A percentile compares a stretch with the other conserved stretches of the same genome.
These are phyloP conservation scores for Acrossocheilus fasciatus DNA, from an alignment of 2,797 vertebrate species.

Conservation along the genomic window DNA sequence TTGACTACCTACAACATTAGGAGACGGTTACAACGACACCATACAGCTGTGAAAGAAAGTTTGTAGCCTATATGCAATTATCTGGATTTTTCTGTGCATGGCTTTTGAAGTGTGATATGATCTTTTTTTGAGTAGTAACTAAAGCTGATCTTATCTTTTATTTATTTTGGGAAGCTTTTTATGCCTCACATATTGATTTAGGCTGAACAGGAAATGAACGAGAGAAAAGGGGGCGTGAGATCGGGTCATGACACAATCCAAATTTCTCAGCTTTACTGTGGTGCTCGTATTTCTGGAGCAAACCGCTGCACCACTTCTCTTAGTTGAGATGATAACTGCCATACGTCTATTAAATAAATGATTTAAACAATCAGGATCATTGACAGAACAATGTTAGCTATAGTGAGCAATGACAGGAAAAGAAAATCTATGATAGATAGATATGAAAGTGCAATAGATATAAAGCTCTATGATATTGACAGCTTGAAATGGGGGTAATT, in stretches of 20 bases:
- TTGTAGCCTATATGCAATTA: neutral
- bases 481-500: slow-evolving; percentile 2
- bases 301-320: neutral
- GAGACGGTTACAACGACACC: slow-evolving; percentile 20
- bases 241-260: neutral
- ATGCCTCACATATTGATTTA: neutral
- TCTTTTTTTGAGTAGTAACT: neutral
- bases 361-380: slow-evolving; percentile 11
- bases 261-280: neutral
- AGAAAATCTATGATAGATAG: neutral
- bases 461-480: neutral
- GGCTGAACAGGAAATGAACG: slow-evolving; percentile 9
- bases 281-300: neutral
- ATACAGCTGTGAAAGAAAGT: neutral
- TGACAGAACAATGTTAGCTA: neutral
- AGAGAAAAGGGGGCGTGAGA: neutral
- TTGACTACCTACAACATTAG: slow-evolving; percentile 22
- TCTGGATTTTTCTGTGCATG: neutral
- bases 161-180: slow-evolving; percentile 16
- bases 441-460: neutral
- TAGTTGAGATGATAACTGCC: neutral
- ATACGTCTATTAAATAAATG: neutral
- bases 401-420: slow-evolving; percentile 6
- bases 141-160: neutral
- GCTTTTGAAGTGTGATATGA: neutral